Evolutionary conservation across 1,140 invertebrate genomes (phyloP).

Genomic region (Ectropis grisescens): DNA sequence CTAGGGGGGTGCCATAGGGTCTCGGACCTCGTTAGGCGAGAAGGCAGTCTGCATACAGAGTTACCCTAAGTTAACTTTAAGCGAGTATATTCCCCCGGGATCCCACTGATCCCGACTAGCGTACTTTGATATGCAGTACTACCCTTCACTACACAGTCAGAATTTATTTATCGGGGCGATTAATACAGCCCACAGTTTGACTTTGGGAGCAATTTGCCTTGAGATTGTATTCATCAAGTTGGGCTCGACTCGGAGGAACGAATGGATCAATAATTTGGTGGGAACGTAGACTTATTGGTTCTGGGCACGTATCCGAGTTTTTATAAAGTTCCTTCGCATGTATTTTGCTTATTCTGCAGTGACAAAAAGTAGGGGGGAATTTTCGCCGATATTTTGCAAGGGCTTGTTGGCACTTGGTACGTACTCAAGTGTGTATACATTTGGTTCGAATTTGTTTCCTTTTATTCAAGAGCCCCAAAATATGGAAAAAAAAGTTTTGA

Average conservation of each 20-base stretch:
- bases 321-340: too few relatives aligned
- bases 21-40: slow-evolving; percentile 40
- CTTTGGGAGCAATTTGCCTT: slow-evolving; percentile 1
- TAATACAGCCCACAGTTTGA: slow-evolving; percentile 12
- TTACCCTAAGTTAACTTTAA: slow-evolving; percentile 59
- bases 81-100: slow-evolving; percentile 30
- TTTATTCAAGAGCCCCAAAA: too few relatives aligned
- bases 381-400: too few relatives aligned
- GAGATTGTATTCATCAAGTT: slow-evolving; percentile 2
- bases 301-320: slow-evolving; percentile 3
- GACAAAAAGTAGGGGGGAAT: too few relatives aligned
- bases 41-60: slow-evolving; percentile 58
- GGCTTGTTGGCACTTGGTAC: too few relatives aligned
- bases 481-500: too few relatives aligned
- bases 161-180: slow-evolving; percentile 21
- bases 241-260: background rate
- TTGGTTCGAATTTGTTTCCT: too few relatives aligned
- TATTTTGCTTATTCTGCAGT: too few relatives aligned
- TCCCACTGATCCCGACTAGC: slow-evolving; percentile 34
- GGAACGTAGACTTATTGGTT: slow-evolving; percentile 1
- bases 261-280: too few relatives aligned
- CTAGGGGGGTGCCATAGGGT: slow-evolving; percentile 20
- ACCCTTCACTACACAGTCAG: slow-evolving; percentile 3
- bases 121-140: slow-evolving; percentile 30
- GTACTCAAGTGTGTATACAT: too few relatives aligned